phyloP scores from a whole-genome alignment of 2,113 vertebrate species.

The Piaya cayana region DNA sequence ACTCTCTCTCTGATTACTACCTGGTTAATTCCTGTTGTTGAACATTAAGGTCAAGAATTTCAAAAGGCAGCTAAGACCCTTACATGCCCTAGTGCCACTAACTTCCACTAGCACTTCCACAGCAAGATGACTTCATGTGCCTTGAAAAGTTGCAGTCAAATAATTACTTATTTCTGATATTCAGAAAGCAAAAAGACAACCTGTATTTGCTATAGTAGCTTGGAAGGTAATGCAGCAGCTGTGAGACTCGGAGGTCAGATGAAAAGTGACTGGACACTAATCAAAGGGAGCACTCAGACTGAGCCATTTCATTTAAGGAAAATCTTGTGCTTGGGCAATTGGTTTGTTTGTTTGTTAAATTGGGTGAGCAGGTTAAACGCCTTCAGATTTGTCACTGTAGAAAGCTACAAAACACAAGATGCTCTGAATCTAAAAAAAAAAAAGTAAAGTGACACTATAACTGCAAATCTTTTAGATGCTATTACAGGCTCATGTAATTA shows the following conservation, averaged over 20 bases:
- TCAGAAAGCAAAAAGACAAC: not conserved
- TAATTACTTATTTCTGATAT: not conserved
- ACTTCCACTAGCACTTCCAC: not conserved
- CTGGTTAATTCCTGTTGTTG: not conserved
- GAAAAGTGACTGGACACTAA: not conserved
- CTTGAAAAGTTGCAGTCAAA: not conserved
- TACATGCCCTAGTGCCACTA: not conserved
- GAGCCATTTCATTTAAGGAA: not conserved
- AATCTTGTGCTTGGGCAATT: not conserved
- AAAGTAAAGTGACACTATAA: not conserved
- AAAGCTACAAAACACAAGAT: not conserved
- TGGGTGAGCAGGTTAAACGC: not conserved
- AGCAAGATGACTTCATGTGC: not conserved
- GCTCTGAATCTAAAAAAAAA: not conserved
- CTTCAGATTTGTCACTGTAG: not conserved
- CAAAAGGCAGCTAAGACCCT: not conserved
- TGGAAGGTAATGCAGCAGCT: not conserved
- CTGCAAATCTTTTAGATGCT: conserved; percentile 39
- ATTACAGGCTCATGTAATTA: conserved; percentile 47
- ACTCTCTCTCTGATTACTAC: not conserved
- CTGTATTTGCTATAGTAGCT: not conserved
- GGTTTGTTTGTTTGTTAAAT: not conserved
- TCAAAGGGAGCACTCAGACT: not conserved
- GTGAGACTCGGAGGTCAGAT: not conserved
- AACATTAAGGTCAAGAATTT: not conserved